Base-by-base conservation (phyloP, 2,888 invertebrate species). In the Lasioglossum calceatum region DNA sequence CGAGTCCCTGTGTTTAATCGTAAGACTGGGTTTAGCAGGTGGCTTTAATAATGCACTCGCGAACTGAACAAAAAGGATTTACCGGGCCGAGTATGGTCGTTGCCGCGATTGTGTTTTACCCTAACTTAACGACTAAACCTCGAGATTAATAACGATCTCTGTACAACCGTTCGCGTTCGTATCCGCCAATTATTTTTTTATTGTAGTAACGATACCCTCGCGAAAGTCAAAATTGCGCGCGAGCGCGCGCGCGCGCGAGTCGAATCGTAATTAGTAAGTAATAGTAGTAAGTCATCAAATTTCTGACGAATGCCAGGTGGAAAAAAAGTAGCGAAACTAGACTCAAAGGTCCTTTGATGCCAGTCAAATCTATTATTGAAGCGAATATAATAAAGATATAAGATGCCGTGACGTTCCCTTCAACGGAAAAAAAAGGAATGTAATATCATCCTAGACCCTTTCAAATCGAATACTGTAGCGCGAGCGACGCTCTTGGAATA, bases 41-140 rank as follows among this genome's bases (percentile, higher is more conserved):
- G 36, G 39, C 67, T 70, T 39, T 70, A 70, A 70, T 70, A 70
- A 70, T 70, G 67, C 64, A 7, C 64, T 19, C 32, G 19, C 32
- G 64, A 64, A 32, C 27, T 19, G 19, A 32, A 64, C 64, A 64
- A 64, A 64, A 64, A 64, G 64, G 64, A 64, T 32, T 64, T 64
- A 32, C 64, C 32, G 32, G 16, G 19, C 19, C 32, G 32, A 32
- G 32, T 32, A 64, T 19, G 7, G 32, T 5, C 64, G 64, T 64
- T 5, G 27, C 64, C 16, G 7, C 64, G 32, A 64, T 32, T 64
- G 32, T 32, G 16, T 47, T 16, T 61, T 16, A 27, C 61, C 3
- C 19, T 8, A 32, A 32, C 3, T 32, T 8, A 16, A 32, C 64
- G 32, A 64, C 64, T 64, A 19, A 64, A 32, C 32, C 19, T 8